Evolutionary conservation across 2,113 vertebrate species (phyloP).

Genomic region (Asarcornis scutulata): DNA sequence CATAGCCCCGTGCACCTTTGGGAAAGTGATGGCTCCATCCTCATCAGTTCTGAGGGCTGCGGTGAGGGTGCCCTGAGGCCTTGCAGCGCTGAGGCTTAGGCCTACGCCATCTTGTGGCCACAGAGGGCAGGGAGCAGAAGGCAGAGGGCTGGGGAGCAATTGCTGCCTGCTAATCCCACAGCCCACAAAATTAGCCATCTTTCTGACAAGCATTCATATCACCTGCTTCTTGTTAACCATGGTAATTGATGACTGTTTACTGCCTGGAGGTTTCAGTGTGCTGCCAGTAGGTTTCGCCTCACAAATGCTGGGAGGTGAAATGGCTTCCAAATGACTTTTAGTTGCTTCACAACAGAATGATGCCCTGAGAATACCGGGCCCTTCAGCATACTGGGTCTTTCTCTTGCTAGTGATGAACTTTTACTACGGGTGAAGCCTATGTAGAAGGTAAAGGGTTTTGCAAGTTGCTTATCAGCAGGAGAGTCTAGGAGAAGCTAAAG

Average conservation of each 20-base stretch:
- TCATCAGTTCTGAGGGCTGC: fast-evolving
- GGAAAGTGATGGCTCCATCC: not conserved
- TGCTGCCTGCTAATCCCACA: not conserved
- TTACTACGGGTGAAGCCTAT: not conserved
- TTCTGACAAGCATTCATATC: not conserved
- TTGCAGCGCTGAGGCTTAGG: not conserved
- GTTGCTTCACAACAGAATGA: not conserved
- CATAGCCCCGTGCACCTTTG: not conserved
- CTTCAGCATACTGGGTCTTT: not conserved
- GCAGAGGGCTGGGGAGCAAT: too few relatives aligned
- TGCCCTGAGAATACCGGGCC: not conserved
- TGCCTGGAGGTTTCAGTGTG: not conserved
- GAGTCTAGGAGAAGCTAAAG: not conserved
- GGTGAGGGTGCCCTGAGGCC: too few relatives aligned
- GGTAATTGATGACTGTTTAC: not conserved
- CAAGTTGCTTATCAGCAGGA: not conserved
- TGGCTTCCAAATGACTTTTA: not conserved
- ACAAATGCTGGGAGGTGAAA: not conserved
- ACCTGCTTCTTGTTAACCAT: not conserved
- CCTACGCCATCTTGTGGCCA: not conserved
- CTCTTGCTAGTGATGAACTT: not conserved
- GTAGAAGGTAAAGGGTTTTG: not conserved
- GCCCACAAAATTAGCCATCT: not conserved
- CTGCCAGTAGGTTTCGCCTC: not conserved
- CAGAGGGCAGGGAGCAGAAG: not conserved